phyloP scores from a whole-genome alignment of 53 echinoderm and acorn worm genomes.

The Antedon mediterranea region DNA sequence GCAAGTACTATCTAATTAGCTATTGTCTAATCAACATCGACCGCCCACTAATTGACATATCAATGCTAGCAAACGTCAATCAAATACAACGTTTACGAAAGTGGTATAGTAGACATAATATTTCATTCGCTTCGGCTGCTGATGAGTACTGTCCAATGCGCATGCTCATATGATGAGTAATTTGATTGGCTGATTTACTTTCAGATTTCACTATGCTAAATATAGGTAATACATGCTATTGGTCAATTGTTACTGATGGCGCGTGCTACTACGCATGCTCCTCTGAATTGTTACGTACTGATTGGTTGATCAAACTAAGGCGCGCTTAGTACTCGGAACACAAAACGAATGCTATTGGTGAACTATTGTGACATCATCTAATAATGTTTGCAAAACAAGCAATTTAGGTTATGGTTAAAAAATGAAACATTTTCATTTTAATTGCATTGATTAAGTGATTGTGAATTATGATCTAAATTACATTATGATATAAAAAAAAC shows the following conservation, averaged over 20 bases:
- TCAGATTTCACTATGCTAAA: too few species aligned
- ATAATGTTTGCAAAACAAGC: not conserved
- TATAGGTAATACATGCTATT: not conserved
- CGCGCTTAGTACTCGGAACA: not conserved
- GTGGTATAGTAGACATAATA: not conserved
- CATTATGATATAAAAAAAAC: not conserved
- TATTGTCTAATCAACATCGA: not conserved
- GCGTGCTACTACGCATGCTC: not conserved
- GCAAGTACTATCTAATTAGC: not conserved
- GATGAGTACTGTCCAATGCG: not conserved
- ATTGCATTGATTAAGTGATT: not conserved
- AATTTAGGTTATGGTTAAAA: not conserved
- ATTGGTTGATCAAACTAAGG: not conserved
- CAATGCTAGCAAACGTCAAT: not conserved
- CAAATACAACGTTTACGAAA: not conserved
- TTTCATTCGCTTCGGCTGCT: not conserved
- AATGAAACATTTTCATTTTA: not conserved
- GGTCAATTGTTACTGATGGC: not conserved
- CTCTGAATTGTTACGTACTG: not conserved
- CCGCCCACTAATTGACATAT: slow-evolving; percentile 1
- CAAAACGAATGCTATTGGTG: not conserved
- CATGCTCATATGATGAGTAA: not conserved
- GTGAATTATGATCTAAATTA: not conserved
- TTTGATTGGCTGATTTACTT: too few species aligned
- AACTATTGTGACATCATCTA: not conserved